Conservation (phyloP, 2,888 invertebrate genomes). For the Pecten maximus region DNA sequence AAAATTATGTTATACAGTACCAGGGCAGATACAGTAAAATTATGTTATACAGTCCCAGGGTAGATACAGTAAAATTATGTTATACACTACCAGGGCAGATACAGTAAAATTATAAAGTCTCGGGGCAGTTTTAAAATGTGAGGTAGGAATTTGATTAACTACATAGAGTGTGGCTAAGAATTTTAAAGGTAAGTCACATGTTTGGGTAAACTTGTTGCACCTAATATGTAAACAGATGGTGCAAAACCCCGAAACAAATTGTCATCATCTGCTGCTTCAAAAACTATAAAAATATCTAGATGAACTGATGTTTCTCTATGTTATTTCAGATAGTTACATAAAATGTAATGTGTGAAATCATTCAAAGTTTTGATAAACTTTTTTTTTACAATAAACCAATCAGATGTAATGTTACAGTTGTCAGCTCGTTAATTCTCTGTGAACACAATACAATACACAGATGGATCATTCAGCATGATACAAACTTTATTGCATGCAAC, state of each 20-base stretch:
- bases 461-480: not conserved
- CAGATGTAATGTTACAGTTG: constrained; percentile 1
- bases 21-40: no score
- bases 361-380: not conserved
- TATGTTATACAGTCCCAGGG: no score
- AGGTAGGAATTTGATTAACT: no score
- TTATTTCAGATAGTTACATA: not conserved
- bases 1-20: no score
- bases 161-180: no score
- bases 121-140: no score
- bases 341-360: not conserved
- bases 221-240: no score
- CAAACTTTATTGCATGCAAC: constrained; percentile 18
- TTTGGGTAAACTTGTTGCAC: no score
- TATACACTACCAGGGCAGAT: no score
- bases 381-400: not conserved
- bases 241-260: not conserved
- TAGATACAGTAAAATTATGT: no score
- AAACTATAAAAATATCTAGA: not conserved
- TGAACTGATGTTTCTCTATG: not conserved
- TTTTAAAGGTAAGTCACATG: no score
- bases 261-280: not conserved
- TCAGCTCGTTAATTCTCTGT: not conserved
- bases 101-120: no score
- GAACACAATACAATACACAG: constrained; percentile 17